Percentiles rank a stretch among this genome's conserved stretches.
These are phyloP conservation scores for Noctua janthina DNA, from an alignment of 2,888 invertebrate species.

Conservation along the genomic window DNA sequence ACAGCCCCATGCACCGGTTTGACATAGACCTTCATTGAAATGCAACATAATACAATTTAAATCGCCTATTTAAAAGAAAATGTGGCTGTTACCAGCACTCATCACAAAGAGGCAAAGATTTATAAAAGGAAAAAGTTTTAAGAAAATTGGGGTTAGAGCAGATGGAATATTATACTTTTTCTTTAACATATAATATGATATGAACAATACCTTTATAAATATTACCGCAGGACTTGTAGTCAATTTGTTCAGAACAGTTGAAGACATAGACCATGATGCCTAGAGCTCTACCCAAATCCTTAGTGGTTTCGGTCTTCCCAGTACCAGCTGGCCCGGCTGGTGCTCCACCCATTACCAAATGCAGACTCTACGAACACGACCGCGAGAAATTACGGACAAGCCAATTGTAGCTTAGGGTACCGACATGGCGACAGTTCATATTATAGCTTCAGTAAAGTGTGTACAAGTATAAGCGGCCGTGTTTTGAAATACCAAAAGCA, in stretches of 20 bases:
- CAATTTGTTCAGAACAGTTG: constrained; percentile 99
- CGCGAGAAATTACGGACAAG: neutral
- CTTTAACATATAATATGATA: neutral
- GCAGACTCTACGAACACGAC: constrained; percentile 91
- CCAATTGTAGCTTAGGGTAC: neutral
- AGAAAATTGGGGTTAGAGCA: no score
- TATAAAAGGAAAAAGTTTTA: neutral
- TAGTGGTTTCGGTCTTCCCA: constrained; percentile 99
- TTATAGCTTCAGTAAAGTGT: neutral
- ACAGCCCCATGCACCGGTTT: constrained; percentile 99
- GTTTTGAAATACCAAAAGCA: neutral
- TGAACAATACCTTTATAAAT: constrained; percentile 95
- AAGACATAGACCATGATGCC: constrained; percentile 99
- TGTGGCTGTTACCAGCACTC: neutral
- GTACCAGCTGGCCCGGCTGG: constrained; percentile 99
- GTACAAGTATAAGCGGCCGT: neutral
- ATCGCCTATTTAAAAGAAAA: neutral
- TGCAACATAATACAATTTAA: neutral
- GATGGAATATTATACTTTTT: no score
- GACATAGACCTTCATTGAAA: constrained; percentile 92
- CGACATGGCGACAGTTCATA: neutral
- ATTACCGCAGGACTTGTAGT: constrained; percentile 98
- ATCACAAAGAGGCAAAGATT: neutral
- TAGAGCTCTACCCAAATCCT: constrained; percentile 97
- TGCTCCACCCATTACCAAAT: constrained; percentile 98